Evolutionary conservation across 2,113 vertebrate species (phyloP).

Genomic region (Galemys pyrenaicus): DNA sequence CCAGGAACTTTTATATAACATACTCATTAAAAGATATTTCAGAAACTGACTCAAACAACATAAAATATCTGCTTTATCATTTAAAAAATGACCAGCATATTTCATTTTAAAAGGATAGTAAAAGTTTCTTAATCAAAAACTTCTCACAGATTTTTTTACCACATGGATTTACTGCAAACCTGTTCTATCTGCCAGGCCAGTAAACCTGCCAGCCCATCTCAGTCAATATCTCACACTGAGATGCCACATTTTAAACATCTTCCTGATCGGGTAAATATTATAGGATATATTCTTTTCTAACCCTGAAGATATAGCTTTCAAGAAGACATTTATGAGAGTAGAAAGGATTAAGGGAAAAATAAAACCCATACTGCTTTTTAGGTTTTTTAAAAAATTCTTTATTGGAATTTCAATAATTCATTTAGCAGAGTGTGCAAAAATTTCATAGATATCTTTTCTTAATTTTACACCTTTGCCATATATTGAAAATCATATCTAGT

Average conservation of each 20-base stretch:
- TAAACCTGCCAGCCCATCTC: slow-evolving; percentile 56
- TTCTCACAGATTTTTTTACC: slow-evolving; percentile 70
- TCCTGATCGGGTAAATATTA: slow-evolving; percentile 45
- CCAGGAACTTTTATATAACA: slow-evolving; percentile 54
- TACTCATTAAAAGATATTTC: slow-evolving; percentile 74
- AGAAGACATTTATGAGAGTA: slow-evolving; percentile 68
- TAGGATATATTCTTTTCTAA: slow-evolving; percentile 61
- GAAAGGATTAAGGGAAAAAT: slow-evolving; percentile 69
- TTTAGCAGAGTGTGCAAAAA: slow-evolving; percentile 78
- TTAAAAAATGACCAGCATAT: slow-evolving; percentile 70
- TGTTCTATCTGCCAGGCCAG: slow-evolving; percentile 31
- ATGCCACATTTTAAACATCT: slow-evolving; percentile 22
- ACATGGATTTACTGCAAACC: slow-evolving; percentile 66
- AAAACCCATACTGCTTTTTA: slow-evolving; percentile 65
- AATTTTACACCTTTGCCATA: slow-evolving; percentile 67
- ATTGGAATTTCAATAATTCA: slow-evolving; percentile 74
- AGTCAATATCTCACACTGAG: slow-evolving; percentile 61
- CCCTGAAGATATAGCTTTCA: neutral
- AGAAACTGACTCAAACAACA: slow-evolving; percentile 63
- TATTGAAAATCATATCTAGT: slow-evolving; percentile 66
- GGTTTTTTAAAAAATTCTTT: slow-evolving; percentile 45
- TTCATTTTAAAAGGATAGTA: slow-evolving; percentile 77
- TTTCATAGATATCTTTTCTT: slow-evolving; percentile 72
- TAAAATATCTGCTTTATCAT: slow-evolving; percentile 72
- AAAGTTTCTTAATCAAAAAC: slow-evolving; percentile 81